Evolutionary conservation across 2,888 invertebrate species (phyloP).

Genomic region (Orthosia cruda): DNA sequence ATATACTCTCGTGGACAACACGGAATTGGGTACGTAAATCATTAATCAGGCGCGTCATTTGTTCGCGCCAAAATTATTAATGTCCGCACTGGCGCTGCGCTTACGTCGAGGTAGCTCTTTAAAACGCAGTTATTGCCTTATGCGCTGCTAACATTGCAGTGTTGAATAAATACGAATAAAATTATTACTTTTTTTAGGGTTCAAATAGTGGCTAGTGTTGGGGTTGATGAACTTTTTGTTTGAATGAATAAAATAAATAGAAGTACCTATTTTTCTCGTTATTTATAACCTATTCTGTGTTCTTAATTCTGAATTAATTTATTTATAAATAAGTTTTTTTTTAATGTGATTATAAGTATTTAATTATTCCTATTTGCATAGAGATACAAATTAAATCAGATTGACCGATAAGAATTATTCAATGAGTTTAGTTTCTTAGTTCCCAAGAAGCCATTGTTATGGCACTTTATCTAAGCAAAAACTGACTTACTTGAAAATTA

Average conservation of each 20-base stretch:
- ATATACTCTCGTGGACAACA: constrained; percentile 79
- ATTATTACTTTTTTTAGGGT: constrained; percentile 32
- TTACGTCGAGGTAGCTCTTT: constrained; percentile 82
- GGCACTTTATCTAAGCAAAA: not conserved
- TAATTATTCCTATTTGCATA: constrained; percentile 13
- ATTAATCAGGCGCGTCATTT: constrained; percentile 91
- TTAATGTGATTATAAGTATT: not conserved
- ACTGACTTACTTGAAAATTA: not conserved
- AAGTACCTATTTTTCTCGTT: not conserved
- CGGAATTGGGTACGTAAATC: constrained; percentile 89
- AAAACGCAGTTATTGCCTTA: constrained; percentile 82
- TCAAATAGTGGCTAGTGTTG: not conserved
- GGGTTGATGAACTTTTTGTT: constrained; percentile 21
- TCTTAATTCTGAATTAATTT: not conserved
- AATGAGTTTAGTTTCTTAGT: constrained; percentile 15
- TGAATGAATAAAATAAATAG: not conserved
- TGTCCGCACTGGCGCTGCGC: constrained; percentile 81
- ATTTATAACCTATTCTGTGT: not conserved
- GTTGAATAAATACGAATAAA: constrained; percentile 56
- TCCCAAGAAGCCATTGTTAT: constrained; percentile 28
- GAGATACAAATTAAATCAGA: constrained; percentile 38
- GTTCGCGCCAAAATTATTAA: constrained; percentile 90
- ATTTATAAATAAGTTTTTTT: not conserved
- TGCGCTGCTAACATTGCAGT: constrained; percentile 68
- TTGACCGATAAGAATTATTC: constrained; percentile 45